These are phyloP conservation scores for Micromesistius poutassou DNA, from an alignment of 2,797 vertebrate genomes.

Conservation along the genomic window DNA sequence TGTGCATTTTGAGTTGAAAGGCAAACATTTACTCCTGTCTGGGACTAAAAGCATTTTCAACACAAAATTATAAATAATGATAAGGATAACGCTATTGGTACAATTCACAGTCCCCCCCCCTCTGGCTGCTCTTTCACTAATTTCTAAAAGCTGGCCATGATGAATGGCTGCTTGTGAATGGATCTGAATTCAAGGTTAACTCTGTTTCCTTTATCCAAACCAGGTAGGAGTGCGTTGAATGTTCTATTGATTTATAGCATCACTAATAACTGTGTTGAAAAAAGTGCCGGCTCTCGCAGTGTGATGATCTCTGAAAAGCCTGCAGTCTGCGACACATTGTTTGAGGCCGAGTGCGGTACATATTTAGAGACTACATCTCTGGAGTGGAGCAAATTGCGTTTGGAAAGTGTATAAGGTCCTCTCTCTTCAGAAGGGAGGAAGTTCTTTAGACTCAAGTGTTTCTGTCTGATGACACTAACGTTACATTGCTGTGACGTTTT, in stretches of 20 bases:
- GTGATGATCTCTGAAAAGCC: not conserved
- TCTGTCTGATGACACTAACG: not conserved
- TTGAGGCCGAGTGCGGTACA: not conserved
- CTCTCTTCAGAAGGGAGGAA: not conserved
- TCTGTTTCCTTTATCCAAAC: constrained; percentile 18
- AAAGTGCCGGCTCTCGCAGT: constrained; percentile 37
- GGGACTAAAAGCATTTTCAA: not conserved
- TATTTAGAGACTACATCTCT: not conserved
- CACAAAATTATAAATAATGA: not conserved
- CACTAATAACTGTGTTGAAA: constrained; percentile 49
- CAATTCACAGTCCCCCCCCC: not conserved
- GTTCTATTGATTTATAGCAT: constrained; percentile 48
- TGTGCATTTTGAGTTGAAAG: not conserved
- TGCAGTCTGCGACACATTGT: not conserved
- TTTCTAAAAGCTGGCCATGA: not conserved
- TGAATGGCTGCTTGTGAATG: constrained; percentile 18
- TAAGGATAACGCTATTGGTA: not conserved
- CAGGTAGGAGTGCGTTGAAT: constrained; percentile 23
- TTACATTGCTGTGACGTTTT: not conserved
- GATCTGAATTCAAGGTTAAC: constrained; percentile 35
- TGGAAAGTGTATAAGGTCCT: not conserved
- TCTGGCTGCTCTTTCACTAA: not conserved
- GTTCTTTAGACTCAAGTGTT: not conserved
- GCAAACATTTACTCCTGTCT: not conserved
- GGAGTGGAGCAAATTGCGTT: not conserved